Base-by-base conservation (phyloP, 2,888 invertebrate genomes). In the Oscheius sp. region DNA sequence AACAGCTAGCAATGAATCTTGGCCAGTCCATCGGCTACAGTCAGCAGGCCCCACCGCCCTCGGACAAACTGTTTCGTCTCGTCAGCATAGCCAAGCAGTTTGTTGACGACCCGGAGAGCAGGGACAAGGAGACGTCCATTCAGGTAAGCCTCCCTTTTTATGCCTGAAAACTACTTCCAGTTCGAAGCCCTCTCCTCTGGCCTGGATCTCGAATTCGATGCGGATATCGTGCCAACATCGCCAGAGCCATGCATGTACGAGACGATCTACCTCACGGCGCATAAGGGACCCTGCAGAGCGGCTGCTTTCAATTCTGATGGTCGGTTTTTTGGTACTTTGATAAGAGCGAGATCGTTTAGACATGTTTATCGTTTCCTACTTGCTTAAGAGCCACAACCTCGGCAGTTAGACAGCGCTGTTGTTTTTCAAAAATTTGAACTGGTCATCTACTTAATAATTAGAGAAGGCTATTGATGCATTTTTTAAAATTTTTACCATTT, bases 231-330 rank as follows among this genome's bases (percentile, higher is more conserved):
- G 21, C 86, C 89, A 10, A 79, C 82, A 21, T 96, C 98, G 0
- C 96, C 98, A 0, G 98, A 99, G 89, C 97, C 97, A 0, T 95
- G 96, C 0, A 93, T 95, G 10, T 99, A 99, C 89, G 98, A 99
- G 91, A 99, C 99, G 0, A 97, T 97, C 0, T 99, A 98, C 89
- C 96, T 99, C 50, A 99, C 99, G 2, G 95, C 96, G 2, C 98
- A 99, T 90, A 98, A 98, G 91, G 96, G 95, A 3, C 90, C 92
- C 73, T 99, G 98, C 82, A 92, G 98, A 71, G 94, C 97, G 0
- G 98, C 96, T 5, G 96, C 96, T 2, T 99, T 99, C 90, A 96
- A 96, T 79, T 92, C 93, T 9, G 96, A 96, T 90, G 98, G 91
- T 90, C 80, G 57, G 70, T 63, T 47, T 63, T 21, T 32, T 21